Base-by-base conservation (phyloP, 2,113 vertebrate genomes). In the Phalacrocorax brasilianus region DNA sequence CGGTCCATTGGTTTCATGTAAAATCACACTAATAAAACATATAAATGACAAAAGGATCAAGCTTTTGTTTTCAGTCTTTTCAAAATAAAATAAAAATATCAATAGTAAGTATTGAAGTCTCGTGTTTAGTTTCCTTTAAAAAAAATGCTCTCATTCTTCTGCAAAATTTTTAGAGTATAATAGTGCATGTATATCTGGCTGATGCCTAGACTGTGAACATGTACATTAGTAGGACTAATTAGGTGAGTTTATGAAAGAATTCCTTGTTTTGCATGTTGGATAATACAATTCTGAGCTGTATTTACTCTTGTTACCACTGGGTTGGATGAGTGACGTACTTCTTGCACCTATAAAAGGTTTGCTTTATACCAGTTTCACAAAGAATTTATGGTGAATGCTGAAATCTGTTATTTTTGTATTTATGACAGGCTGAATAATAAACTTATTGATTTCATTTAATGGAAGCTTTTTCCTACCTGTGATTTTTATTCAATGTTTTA, bases 261-360 rank as follows among this genome's bases (percentile, higher is more conserved):
- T 83, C 89, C 93, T 94, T 96, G 81, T 89, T 96, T 88, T 75
- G 68, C 50, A 93, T 79, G 38, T 26, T 75, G 88, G 88, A 91
- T 92, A 92, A 90, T 78, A 93, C 18, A 11, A 92, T 92, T 97
- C 95, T 75, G 65, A 91, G 83, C 70, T 88, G 61, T 81, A 56
- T 85, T 96, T 95, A 94, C 91, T 89, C 89, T 91, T 81, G 35
- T 85, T 95, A 91, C 82, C 94, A 33, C 56, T 53, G 62, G 59
- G 58, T 30, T 62, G 42, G 84, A 72, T 67, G 47, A 93, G 88
- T 95, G 87, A 86, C 58, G n/a, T 91, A 91, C 45, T 75, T 95
- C 35, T 89, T 66, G 85, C 74, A 72, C 82, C 91, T 91, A 92
- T 85, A 92, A 95, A 91, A 88, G 56, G 38, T 82, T 96, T 94